Base-by-base conservation (phyloP, 2,113 vertebrate species). In the Gasterosteus aculeatus region DNA sequence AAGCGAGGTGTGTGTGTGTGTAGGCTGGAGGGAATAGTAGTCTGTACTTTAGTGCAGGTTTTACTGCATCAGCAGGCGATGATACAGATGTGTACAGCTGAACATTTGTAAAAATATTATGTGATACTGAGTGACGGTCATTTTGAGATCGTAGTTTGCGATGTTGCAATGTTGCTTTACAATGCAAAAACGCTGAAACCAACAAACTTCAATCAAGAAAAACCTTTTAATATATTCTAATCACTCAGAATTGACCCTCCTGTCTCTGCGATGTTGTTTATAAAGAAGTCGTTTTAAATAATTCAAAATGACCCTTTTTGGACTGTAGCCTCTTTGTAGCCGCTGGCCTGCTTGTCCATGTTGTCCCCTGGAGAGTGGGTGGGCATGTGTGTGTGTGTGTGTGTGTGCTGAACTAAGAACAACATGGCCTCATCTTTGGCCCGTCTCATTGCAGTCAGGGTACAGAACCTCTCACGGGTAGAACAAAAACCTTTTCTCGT, bases 401-500 rank as follows among this genome's bases (percentile, higher is more conserved):
- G 41, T 14, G 41, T 44, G 82, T 41, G 85, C n/a, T 54, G 58
- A 39, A 5, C 57, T 62, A 53, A 64, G 67, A 79, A 75, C 65
- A 73, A 44, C 83, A 84, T 78, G 62, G 70, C 76, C 70, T 87
- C 81, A 82, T 80, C 63, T 51, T 72, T 82, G 78, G 73, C 69
- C 35, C 38, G 18, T 51, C 54, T n/a, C 54, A n/a, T 29, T 33
- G 35, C 44, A 35, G 39, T 66, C 22, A 58, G 14, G 15, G 2
- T 33, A 19, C 29, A 46, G 31, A 53, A 38, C 7, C 53, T 72
- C 53, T 7, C 26, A 41, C 7, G 11, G 35, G 44, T 49, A 14
- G 26, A 67, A 11, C 49, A 64, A 69, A 49, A 49, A 59, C 60
- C 19, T 58, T 16, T 54, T 67, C 14, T 54, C 41, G n/a, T 69